Evolutionary conservation across 2,113 vertebrate species (phyloP), one percentile per base, ranked within the genome.

Genomic region (Lophius piscatorius): DNA sequence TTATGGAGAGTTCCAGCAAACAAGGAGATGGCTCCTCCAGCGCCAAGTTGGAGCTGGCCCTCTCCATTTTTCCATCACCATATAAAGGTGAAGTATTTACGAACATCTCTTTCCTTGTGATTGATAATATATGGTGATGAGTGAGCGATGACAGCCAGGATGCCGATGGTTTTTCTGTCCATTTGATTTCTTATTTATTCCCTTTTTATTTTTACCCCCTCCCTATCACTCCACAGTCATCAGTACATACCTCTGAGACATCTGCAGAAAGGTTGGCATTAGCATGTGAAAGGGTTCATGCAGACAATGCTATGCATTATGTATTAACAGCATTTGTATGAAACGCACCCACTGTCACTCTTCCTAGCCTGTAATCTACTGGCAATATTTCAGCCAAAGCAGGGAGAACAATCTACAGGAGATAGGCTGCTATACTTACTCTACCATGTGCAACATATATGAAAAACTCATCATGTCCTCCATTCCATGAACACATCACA

Each of bases 241-340:
- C 54, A 9, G 63, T 76, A 76, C 69, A 67, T 82, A 86, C 85
- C 84, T 89, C 79, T 66, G 82, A 88, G 87, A 89, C 84, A 74
- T 81, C 67, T 62, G 76, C 70, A 79, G 87, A 87, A 90, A 89
- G 86, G 87, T 88, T 84, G 51, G 61, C 80, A 91, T 92, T 91
- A 88, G 88, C 87, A 92, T 90, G 84, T 87, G 85, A 90, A 90
- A 90, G 84, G 76, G 78, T 88, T 84, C 76, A 80, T 54, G 75
- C 84, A 87, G 88, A 90, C 88, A 87, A 87, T 82, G 75, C 73
- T 79, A 78, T 84, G 87, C 83, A 90, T 91, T 90, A 90, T 83
- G 80, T 82, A 89, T 91, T 88, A 84, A 82, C 82, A 66, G 76
- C 82, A 82, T 87, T 89, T 87, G 79, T 87, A 87, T 87, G 80